A percentile compares a stretch with the other conserved stretches of the same genome.
phyloP scores from a whole-genome alignment of 2,888 invertebrate genomes.

The Meta bourneti region DNA sequence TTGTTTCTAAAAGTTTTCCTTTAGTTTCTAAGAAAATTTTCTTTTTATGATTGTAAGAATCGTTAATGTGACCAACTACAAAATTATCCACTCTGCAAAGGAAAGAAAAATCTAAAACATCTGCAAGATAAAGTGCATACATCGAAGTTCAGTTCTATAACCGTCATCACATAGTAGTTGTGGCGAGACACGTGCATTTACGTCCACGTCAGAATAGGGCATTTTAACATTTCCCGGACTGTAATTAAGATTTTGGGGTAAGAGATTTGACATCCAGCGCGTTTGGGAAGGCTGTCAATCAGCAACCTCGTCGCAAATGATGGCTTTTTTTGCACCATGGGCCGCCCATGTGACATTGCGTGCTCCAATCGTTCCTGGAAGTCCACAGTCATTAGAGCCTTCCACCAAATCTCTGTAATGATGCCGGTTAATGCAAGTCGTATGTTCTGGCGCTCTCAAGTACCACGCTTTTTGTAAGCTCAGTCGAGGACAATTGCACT shows the following conservation, averaged over 20 bases:
- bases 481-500: slow-evolving; percentile 20
- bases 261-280: slow-evolving; percentile 3
- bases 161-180: slow-evolving; percentile 2
- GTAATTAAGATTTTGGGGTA: slow-evolving; percentile 36
- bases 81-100: not conserved
- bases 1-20: too few relatives aligned
- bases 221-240: slow-evolving; percentile 1
- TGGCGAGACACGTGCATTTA: not conserved
- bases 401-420: slow-evolving; percentile 34
- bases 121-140: not conserved
- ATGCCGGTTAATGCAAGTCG: not conserved
- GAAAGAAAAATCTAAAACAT: not conserved
- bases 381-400: slow-evolving; percentile 29
- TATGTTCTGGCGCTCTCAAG: slow-evolving; percentile 14
- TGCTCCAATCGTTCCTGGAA: slow-evolving; percentile 12
- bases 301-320: slow-evolving; percentile 43
- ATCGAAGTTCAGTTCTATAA: slow-evolving; percentile 9
- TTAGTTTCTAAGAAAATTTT: too few relatives aligned
- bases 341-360: slow-evolving; percentile 49
- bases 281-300: slow-evolving; percentile 30
- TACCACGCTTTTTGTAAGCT: not conserved
- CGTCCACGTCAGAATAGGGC: slow-evolving; percentile 14
- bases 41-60: not conserved
- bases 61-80: not conserved
- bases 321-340: slow-evolving; percentile 29